Base-by-base conservation (phyloP, 2,888 invertebrate species). In the Drosophila dives region DNA sequence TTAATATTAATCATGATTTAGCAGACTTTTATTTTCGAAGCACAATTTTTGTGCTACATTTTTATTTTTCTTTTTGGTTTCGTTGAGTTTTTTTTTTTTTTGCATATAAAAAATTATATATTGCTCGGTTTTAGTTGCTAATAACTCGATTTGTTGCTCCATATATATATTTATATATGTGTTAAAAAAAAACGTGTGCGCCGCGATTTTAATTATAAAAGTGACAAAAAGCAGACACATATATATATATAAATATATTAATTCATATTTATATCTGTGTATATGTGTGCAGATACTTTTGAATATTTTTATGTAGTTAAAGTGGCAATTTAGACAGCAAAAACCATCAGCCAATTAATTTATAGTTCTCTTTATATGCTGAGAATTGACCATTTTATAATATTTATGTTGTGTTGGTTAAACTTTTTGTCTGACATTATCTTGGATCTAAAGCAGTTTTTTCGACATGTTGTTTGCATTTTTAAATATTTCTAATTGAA, bases 181-280 rank as follows among this genome's bases (percentile, higher is more conserved):
- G 53, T 23, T 53, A 34, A 53, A 53, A 66, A 49, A 79, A 74
- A 77, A 53, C 55, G 72, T 79, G 80, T 85, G 72, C 72, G 83
- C 3, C 40, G 59, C 60, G 51, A 48, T 63, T 69, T 86, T 82
- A 82, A 86, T 82, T 82, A 82, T 83, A 82, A 86, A 82, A 86
- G 71, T 81, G 86, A 81, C 81, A 83, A 82, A 85, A 64, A 38
- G 36, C 63, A 6, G 29, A 29, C 60, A 50, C 34, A 61, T 26
- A 6, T 2, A 49, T 49, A 2, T 49, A 49, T 34, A 20, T 51
- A 53, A 67, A 32, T 75, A 51, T 60, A 20, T 53, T 38, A 26
- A 66, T 64, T 34, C 59, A 42, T 64, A 32, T 36, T 34, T 51
- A 42, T 53, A 32, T 33, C 3, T 61, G 3, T 33, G 42, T 40